Conservation (phyloP, 2,113 vertebrate species). For the Taxidea taxus region DNA sequence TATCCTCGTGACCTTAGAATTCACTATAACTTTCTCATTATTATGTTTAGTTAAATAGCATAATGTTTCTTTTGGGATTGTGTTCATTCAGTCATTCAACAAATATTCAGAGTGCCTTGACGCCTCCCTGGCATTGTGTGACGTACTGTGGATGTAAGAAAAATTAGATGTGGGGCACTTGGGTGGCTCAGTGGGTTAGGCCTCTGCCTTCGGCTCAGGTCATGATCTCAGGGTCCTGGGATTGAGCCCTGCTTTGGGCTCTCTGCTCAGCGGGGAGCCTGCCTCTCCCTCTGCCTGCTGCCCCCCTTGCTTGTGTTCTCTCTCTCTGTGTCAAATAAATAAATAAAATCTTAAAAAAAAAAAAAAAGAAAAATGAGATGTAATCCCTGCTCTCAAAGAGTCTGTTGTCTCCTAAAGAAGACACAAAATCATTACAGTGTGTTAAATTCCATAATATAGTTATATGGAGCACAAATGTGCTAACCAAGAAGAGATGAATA, state of each 20-base stretch:
- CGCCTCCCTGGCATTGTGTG: neutral
- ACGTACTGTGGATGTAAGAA: neutral
- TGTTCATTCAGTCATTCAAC: neutral
- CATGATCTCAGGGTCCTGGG: too few species aligned
- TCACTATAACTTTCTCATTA: neutral
- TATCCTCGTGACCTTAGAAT: neutral
- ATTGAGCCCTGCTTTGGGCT: too few species aligned
- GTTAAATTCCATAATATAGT: neutral
- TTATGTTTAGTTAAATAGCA: neutral
- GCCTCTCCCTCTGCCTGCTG: too few species aligned
- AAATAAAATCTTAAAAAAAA: too few species aligned
- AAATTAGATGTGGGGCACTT: neutral
- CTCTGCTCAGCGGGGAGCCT: too few species aligned
- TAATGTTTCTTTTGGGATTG: neutral
- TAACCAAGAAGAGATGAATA: neutral
- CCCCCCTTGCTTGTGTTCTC: too few species aligned
- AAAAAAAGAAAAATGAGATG: neutral
- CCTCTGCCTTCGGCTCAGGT: too few species aligned
- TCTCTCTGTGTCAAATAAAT: too few species aligned
- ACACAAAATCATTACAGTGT: neutral
- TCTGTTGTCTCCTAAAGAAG: neutral
- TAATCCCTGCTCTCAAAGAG: neutral
- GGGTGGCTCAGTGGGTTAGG: too few species aligned
- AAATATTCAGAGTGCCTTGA: neutral
- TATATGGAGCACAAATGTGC: neutral